These are phyloP conservation scores for Theristicus caerulescens DNA, from an alignment of 2,113 vertebrate species.

Conservation along the genomic window DNA sequence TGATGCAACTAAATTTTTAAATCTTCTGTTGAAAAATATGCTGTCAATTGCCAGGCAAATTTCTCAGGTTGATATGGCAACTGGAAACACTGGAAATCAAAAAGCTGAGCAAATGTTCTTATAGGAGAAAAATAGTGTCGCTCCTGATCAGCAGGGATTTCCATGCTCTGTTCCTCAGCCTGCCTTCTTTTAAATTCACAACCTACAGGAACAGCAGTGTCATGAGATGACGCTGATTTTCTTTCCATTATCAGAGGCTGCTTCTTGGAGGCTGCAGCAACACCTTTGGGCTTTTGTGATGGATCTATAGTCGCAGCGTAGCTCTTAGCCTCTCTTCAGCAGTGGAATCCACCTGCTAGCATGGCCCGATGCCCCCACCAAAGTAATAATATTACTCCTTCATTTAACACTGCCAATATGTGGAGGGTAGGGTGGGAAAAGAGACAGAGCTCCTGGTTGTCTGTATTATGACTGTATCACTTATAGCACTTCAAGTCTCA, in stretches of 20 bases:
- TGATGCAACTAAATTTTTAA: background rate
- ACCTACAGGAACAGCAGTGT: background rate
- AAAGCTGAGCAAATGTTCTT: constrained; percentile 33
- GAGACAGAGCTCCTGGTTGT: background rate
- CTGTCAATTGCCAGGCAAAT: constrained; percentile 17
- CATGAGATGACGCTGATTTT: background rate
- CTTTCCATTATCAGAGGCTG: background rate
- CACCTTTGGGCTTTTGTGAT: background rate
- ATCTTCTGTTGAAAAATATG: constrained; percentile 22
- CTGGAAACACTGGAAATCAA: constrained; percentile 56
- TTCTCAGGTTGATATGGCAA: constrained; percentile 64
- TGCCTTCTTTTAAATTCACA: background rate
- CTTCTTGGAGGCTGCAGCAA: background rate
- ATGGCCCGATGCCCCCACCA: background rate
- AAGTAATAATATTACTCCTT: background rate
- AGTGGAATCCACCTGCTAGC: background rate
- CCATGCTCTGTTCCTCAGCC: background rate
- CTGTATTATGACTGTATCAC: background rate
- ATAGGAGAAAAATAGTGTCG: constrained; percentile 19
- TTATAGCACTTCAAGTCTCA: background rate
- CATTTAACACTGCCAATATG: background rate
- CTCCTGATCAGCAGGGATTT: constrained; percentile 49
- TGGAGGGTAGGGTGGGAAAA: background rate
- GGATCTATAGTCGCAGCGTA: background rate
- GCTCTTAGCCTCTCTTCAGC: background rate